These are phyloP conservation scores for Melinaea menophilus DNA, from an alignment of 2,888 invertebrate species.

Conservation along the genomic window DNA sequence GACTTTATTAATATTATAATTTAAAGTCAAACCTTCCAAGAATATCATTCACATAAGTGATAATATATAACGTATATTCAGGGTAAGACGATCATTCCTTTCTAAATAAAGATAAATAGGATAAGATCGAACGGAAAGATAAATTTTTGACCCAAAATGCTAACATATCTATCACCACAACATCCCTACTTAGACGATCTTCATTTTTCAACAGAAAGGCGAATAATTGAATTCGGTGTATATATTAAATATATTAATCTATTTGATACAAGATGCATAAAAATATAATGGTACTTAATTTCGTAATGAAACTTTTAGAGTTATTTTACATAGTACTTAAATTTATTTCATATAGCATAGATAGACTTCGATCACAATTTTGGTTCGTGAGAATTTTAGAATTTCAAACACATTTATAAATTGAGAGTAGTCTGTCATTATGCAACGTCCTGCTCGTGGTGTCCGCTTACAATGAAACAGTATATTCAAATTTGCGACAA, in stretches of 20 bases:
- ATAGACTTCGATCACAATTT: slow-evolving; percentile 19
- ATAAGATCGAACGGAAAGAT: slow-evolving; percentile 14
- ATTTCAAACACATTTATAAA: slow-evolving; percentile 14
- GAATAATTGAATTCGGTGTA: slow-evolving; percentile 12
- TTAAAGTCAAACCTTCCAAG: background rate
- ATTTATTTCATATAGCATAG: slow-evolving; percentile 37
- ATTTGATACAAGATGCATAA: no score
- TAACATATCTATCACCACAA: slow-evolving; percentile 14
- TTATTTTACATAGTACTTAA: slow-evolving; percentile 35
- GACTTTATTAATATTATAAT: no score
- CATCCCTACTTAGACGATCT: slow-evolving; percentile 22
- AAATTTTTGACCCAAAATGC: slow-evolving; percentile 24
- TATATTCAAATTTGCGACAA: slow-evolving; percentile 30
- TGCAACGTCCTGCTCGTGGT: slow-evolving; percentile 39
- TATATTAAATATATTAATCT: no score
- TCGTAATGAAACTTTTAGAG: no score
- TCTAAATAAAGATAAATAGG: slow-evolving; percentile 4
- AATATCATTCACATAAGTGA: background rate
- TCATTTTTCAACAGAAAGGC: slow-evolving; percentile 10
- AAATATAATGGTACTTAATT: no score
- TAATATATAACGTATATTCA: background rate
- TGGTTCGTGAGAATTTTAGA: slow-evolving; percentile 17
- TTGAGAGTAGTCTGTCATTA: slow-evolving; percentile 37
- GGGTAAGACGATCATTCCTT: slow-evolving; percentile 6
- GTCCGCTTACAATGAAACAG: slow-evolving; percentile 55